Evolutionary conservation across 2,888 invertebrate species (phyloP), one percentile per base, ranked within the genome.

Genomic region (Eubasilissa splendida): DNA sequence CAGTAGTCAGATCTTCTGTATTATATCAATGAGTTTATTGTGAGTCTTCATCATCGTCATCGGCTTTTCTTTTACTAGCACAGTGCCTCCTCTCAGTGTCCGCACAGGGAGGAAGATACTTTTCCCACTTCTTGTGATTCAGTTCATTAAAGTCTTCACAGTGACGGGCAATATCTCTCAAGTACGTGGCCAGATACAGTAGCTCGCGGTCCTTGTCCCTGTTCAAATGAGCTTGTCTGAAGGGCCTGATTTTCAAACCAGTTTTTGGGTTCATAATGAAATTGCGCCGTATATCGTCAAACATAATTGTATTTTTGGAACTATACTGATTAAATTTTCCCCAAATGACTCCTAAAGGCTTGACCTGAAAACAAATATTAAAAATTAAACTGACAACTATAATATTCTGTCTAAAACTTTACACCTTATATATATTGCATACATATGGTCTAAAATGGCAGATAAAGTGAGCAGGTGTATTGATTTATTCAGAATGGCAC

Each of bases 261-360:
- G 95, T 96, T 85, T 96, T 96, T 0, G 98, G 98, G 88, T 99
- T 99, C 98, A 99, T 98, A 59, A 98, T 93, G 86, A 99, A 99
- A 88, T 99, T 99, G 85, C 98, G 91, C 77, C 98, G 91, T 59
- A 98, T 95, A 86, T 99, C 99, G 86, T 99, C 99, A 85, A 99
- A 96, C 98, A 99, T 99, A 83, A 99, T 97, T 0, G 98, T 99
- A 87, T 99, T 99, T 86, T 95, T 95, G 0, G 95, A 90, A 71
- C 93, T 95, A 88, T 96, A 99, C 86, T 98, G 96, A 0, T 94
- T 92, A 86, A 94, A 98, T 86, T 97, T 96, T 12, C 98, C 98
- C 99, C 99, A 99, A 84, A 99, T 97, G 0, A 99, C 96, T 7
- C 97, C 98, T 79, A 99, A 89, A 0, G 99, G 98, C 90, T 99